These are phyloP conservation scores for Blera fallax DNA, from an alignment of 2,888 invertebrate species.

Conservation along the genomic window DNA sequence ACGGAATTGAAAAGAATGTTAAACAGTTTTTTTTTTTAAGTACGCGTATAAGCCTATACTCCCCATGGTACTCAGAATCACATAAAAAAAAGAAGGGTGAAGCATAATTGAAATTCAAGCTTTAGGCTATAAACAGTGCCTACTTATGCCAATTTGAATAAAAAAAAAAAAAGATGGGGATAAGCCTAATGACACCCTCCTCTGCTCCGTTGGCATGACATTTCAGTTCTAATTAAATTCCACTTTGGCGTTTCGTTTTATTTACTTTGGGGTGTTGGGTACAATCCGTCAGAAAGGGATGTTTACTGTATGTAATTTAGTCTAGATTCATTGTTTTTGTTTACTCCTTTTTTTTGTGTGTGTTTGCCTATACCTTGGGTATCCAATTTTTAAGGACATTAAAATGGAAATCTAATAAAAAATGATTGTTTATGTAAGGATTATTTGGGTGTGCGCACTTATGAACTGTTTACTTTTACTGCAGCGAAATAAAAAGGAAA, in stretches of 20 bases:
- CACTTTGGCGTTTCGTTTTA: conserved; percentile 16
- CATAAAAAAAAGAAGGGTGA: background rate
- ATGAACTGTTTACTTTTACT: background rate
- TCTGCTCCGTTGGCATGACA: conserved; percentile 17
- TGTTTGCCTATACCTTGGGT: background rate
- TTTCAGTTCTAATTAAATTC: conserved; percentile 20
- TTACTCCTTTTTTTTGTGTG: background rate
- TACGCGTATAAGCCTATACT: background rate
- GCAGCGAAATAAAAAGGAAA: background rate
- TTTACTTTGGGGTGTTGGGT: background rate
- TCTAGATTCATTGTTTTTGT: conserved; percentile 16
- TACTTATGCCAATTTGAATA: conserved; percentile 9
- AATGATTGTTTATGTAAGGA: background rate
- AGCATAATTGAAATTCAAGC: conserved; percentile 2
- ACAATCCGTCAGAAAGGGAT: background rate
- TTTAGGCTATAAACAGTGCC: background rate
- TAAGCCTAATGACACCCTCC: conserved; percentile 7
- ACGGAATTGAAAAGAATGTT: background rate
- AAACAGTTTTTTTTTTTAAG: background rate
- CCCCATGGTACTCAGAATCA: too few species aligned
- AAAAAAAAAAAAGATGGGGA: background rate
- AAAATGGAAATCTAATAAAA: conserved; percentile 16
- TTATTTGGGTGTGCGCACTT: background rate
- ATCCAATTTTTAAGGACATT: conserved; percentile 5
- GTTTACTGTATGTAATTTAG: conserved; percentile 10